A percentile compares a stretch with the other conserved stretches of the same genome.
Conservation (phyloP, 2,888 invertebrate genomes). For the Catocala sponsa region DNA sequence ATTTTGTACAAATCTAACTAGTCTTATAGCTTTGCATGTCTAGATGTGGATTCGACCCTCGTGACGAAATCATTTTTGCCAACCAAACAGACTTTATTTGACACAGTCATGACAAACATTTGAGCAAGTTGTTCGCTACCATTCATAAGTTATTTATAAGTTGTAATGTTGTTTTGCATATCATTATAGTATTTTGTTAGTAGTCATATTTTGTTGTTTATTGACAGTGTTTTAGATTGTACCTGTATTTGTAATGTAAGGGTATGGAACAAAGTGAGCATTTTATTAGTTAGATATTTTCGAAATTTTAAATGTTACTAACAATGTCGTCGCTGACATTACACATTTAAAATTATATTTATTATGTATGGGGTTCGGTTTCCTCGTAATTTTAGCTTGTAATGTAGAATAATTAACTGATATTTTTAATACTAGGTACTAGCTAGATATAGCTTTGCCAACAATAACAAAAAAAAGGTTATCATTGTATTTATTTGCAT, state of each 20-base stretch:
- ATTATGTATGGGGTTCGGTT: slow-evolving; percentile 21
- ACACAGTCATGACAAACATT: slow-evolving; percentile 39
- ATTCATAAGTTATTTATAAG: slow-evolving; percentile 33
- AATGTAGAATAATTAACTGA: slow-evolving; percentile 25
- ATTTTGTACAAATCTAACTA: slow-evolving; percentile 55
- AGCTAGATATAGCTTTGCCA: slow-evolving; percentile 28
- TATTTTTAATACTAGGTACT: slow-evolving; percentile 34
- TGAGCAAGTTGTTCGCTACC: slow-evolving; percentile 6
- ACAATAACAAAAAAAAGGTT: slow-evolving; percentile 19
- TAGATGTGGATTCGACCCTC: neutral
- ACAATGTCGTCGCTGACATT: neutral
- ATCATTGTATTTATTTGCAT: slow-evolving; percentile 47
- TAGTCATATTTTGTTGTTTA: slow-evolving; percentile 54
- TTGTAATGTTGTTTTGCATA: slow-evolving; percentile 58
- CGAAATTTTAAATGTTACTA: slow-evolving; percentile 7
- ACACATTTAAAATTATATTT: slow-evolving; percentile 28
- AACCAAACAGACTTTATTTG: slow-evolving; percentile 28
- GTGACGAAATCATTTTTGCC: slow-evolving; percentile 20
- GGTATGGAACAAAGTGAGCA: slow-evolving; percentile 44
- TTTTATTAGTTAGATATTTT: slow-evolving; percentile 30
- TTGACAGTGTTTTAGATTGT: slow-evolving; percentile 37
- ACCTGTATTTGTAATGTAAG: slow-evolving; percentile 34
- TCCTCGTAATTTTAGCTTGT: slow-evolving; percentile 20
- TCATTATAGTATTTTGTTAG: slow-evolving; percentile 62
- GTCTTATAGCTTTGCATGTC: slow-evolving; percentile 49